These are phyloP conservation scores for Eulithis prunata DNA, from an alignment of 2,888 invertebrate genomes.

Conservation along the genomic window DNA sequence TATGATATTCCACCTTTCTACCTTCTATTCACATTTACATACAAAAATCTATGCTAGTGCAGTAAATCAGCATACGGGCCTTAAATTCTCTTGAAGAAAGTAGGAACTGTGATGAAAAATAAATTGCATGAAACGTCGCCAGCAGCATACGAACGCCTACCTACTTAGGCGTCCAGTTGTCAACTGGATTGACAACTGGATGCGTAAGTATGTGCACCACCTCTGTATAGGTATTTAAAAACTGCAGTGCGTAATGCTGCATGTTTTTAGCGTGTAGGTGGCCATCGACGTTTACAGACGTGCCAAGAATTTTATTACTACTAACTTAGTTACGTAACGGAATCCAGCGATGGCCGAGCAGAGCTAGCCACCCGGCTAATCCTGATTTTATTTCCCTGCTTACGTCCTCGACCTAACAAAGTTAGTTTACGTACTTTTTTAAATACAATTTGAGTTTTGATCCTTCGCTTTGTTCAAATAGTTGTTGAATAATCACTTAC, in stretches of 20 bases:
- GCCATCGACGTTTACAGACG: conserved; percentile 35
- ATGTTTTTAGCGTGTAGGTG: conserved; percentile 31
- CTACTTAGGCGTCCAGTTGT: no score
- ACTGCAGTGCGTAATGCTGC: conserved; percentile 35
- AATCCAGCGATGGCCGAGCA: conserved; percentile 27
- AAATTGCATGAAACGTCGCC: neutral
- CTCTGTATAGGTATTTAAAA: neutral
- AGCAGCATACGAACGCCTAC: no score
- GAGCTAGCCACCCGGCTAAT: conserved; percentile 27
- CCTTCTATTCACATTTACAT: no score
- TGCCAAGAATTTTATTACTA: conserved; percentile 43
- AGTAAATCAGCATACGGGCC: neutral
- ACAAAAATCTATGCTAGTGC: no score
- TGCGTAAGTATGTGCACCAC: no score
- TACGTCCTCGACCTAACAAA: conserved; percentile 30
- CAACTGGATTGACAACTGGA: no score
- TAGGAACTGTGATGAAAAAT: neutral
- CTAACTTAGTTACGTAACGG: conserved; percentile 37
- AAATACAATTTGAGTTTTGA: conserved; percentile 6
- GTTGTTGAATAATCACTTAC: no score
- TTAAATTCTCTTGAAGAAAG: neutral
- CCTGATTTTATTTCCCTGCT: conserved; percentile 38
- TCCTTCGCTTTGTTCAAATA: no score
- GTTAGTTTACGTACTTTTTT: conserved; percentile 11
- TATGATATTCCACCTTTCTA: no score